A percentile compares a stretch with the other conserved stretches of the same genome.
Evolutionary conservation across 2,113 vertebrate genomes (phyloP).

Genomic region (Eulemur rufifrons): DNA sequence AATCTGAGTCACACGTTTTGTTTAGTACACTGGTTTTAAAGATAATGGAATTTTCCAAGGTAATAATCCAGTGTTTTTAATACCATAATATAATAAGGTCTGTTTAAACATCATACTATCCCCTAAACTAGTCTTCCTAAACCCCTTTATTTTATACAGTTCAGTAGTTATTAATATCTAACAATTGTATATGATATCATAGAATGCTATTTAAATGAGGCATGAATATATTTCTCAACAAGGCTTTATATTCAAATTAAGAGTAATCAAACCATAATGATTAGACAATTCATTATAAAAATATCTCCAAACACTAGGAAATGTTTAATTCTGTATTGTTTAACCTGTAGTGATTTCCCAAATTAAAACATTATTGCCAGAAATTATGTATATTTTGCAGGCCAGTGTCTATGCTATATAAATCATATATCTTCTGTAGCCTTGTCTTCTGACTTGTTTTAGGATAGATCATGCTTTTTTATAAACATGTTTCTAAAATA

Average conservation of each 20-base stretch:
- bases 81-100: background rate
- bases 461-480: background rate
- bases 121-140: background rate
- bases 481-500: slow-evolving; percentile 27
- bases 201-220: background rate
- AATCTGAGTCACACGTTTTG: background rate
- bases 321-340: background rate
- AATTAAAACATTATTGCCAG: background rate
- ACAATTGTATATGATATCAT: background rate
- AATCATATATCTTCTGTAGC: background rate
- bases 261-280: background rate
- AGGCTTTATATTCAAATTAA: background rate
- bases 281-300: background rate
- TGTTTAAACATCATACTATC: background rate
- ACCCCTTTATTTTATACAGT: background rate
- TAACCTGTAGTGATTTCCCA: background rate
- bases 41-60: background rate
- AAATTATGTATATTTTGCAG: background rate
- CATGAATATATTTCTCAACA: background rate
- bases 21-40: background rate
- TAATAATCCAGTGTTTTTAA: background rate
- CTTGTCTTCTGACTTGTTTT: slow-evolving; percentile 32
- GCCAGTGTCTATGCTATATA: background rate
- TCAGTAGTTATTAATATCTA: background rate
- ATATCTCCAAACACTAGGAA: background rate